Evolutionary conservation across 2,888 invertebrate genomes (phyloP), one percentile per base, ranked within the genome.

Genomic region (Acholoe squamosa): DNA sequence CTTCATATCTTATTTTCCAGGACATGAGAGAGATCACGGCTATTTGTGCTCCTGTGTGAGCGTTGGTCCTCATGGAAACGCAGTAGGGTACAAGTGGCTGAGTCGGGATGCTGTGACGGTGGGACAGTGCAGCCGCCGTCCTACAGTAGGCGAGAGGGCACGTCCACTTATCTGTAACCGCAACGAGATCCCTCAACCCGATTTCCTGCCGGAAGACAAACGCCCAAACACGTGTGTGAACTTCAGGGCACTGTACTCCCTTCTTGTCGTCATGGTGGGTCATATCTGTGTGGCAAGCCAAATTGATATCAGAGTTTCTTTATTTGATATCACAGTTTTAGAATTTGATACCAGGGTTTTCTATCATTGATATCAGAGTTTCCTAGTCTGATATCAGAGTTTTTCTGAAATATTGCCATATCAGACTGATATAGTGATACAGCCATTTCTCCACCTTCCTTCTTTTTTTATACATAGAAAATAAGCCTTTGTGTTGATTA

Each of bases 201-300:
- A 84, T 7, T 84, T 34, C 51, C 16, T 10, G 43, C 22, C 7
- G 10, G 84, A 84, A 43, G 84, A 84, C 51, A 16, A 22, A 19
- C 84, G 16, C 43, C 34, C n/a, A 7, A 22, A 3, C 51, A 84
- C 84, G 10, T 84, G 84, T 43, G 43, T 51, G 10, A 43, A 84
- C 51, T 34, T 84, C 51, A 84, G 25, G 84, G 28, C 84, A 0
- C 84, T 84, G 3, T 51, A 84, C 43, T 84, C 84, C 1, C 43
- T 84, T 10, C 33, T 84, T 19, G 77, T 77, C 19, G 28, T 77
- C 61, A 7, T 7, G n/a, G 43, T 43, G 10, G 43, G 43, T 10
- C 10, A 43, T 43, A 43, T 43, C 43, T 43, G 3, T 43, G 3
- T 43, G 3, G 10, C 43, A 43, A 7, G 43, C 10, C 3, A 7